Percentiles rank a stretch among this genome's conserved stretches.
Evolutionary conservation across 35 echinoderm and acorn worm species (phyloP).

Genomic region (Lytechinus variegatus): DNA sequence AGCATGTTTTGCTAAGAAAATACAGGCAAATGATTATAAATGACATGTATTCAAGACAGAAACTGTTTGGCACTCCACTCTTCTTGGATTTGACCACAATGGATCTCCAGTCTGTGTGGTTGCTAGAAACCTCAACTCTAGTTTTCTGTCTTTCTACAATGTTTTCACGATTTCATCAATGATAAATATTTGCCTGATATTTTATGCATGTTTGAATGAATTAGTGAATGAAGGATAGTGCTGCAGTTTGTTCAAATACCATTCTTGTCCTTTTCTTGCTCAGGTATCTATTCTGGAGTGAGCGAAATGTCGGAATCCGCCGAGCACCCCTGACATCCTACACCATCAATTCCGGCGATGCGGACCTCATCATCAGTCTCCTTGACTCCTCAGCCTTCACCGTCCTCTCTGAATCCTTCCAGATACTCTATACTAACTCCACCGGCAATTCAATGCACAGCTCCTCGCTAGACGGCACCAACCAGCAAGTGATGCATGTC

Average conservation of each 20-base stretch:
- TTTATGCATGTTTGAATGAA: no score
- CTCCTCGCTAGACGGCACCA: slow-evolving; percentile 71
- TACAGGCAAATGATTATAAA: no score
- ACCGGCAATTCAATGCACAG: slow-evolving; percentile 46
- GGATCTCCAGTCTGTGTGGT: no score
- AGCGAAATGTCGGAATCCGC: slow-evolving; percentile 61
- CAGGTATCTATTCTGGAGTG: slow-evolving; percentile 89
- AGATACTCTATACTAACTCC: slow-evolving; percentile 68
- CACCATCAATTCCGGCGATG: background rate
- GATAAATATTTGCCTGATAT: no score
- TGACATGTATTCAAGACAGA: no score
- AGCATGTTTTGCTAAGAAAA: no score
- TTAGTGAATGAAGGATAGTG: no score
- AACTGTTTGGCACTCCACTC: no score
- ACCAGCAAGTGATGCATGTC: background rate
- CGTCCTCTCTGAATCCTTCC: slow-evolving; percentile 49
- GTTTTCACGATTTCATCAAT: no score
- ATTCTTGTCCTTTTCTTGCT: background rate
- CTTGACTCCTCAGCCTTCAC: slow-evolving; percentile 26
- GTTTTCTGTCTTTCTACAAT: no score
- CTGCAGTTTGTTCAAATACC: background rate
- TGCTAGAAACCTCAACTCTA: no score
- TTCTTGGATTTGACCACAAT: no score
- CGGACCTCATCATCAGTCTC: slow-evolving; percentile 55
- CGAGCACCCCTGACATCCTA: slow-evolving; percentile 32